Conservation (phyloP, 2,797 vertebrate species). For the Amazonetta brasiliensis region DNA sequence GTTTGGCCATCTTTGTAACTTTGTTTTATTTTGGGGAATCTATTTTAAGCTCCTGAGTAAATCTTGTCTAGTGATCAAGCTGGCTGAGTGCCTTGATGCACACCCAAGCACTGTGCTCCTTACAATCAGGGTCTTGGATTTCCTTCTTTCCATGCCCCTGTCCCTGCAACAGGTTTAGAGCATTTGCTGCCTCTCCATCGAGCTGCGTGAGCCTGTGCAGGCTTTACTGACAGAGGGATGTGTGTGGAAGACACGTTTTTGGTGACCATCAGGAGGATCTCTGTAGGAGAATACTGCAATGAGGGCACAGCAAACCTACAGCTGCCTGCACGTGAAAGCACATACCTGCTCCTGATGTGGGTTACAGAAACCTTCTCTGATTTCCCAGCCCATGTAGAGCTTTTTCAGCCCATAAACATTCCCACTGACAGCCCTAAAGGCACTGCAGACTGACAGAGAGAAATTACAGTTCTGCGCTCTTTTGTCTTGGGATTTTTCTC, state of each 20-base stretch:
- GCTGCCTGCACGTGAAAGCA: background rate
- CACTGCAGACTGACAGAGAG: background rate
- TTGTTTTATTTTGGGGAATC: background rate
- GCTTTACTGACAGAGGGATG: background rate
- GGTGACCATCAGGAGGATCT: background rate
- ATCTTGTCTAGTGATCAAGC: background rate
- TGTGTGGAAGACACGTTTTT: background rate
- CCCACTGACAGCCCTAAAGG: background rate
- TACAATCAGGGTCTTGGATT: background rate
- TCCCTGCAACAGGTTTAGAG: background rate
- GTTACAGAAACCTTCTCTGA: background rate
- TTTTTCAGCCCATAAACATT: background rate
- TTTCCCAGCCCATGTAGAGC: background rate
- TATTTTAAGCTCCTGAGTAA: background rate
- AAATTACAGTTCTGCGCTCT: background rate
- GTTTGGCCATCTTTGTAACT: background rate
- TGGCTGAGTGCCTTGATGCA: background rate
- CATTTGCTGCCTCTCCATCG: background rate
- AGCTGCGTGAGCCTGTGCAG: background rate
- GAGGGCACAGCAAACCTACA: background rate
- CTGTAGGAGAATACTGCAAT: fast-evolving
- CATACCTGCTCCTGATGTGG: background rate
- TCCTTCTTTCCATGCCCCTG: background rate
- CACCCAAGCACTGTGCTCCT: background rate
- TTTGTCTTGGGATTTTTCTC: background rate